Evolutionary conservation across 2,888 invertebrate species (phyloP).

Genomic region (Lepidocyrtoides sp.): DNA sequence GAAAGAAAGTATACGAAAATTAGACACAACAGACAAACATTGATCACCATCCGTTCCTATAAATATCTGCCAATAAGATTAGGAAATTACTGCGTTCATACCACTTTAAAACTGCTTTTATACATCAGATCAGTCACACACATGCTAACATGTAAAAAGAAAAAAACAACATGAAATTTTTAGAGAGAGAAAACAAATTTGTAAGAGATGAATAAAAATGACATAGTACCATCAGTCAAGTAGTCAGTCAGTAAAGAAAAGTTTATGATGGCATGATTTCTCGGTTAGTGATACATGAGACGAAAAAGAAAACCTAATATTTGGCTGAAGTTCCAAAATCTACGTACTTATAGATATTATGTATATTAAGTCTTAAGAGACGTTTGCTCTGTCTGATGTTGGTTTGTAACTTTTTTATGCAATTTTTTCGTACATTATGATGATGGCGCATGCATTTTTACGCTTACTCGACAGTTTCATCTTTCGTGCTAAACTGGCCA

Average conservation of each 20-base stretch:
- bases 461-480: conserved; percentile 46
- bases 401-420: background rate
- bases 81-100: background rate
- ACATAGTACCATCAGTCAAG: conserved; percentile 65
- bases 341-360: background rate
- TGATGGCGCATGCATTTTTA: conserved; percentile 16
- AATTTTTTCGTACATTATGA: background rate
- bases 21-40: conserved; percentile 11
- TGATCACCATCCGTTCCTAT: conserved; percentile 58
- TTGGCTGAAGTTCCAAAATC: conserved; percentile 55
- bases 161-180: conserved; percentile 1
- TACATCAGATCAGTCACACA: background rate
- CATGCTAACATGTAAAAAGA: background rate
- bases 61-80: conserved; percentile 76
- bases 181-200: conserved; percentile 60
- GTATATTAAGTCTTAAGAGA: background rate
- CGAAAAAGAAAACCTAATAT: conserved; percentile 1
- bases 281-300: conserved; percentile 42
- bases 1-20: too few relatives aligned
- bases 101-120: background rate
- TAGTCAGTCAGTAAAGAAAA: conserved; percentile 68
- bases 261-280: conserved; percentile 62
- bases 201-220: conserved; percentile 65
- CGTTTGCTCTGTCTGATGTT: too few relatives aligned
- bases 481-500: conserved; percentile 52